phyloP scores from a whole-genome alignment of 2,888 invertebrate species.

The Philereme transversata region DNA sequence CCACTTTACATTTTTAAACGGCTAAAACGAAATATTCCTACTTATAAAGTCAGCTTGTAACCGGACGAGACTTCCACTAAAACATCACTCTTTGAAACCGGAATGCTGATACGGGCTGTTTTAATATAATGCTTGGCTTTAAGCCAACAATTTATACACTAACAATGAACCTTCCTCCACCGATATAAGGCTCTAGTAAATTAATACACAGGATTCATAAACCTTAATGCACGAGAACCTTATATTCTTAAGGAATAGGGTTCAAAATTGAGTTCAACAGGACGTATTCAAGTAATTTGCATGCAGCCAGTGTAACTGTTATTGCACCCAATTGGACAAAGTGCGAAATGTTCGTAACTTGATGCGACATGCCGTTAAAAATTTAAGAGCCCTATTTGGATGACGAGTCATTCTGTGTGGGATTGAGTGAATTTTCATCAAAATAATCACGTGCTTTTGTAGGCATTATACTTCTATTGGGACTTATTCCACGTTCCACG shows the following conservation, averaged over 20 bases:
- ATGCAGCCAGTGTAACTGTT: conserved; percentile 40
- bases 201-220: conserved; percentile 5
- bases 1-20: too few species aligned
- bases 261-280: conserved; percentile 2
- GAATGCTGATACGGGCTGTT: conserved; percentile 42
- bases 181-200: conserved; percentile 10
- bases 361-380: conserved; percentile 37
- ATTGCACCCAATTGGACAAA: conserved; percentile 39
- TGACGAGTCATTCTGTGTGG: conserved; percentile 29
- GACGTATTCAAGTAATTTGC: conserved; percentile 29
- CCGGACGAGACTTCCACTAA: conserved; percentile 19
- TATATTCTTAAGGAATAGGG: conserved; percentile 2
- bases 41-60: conserved; percentile 38
- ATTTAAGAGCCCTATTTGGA: conserved; percentile 35
- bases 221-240: background rate
- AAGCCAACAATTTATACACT: background rate
- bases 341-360: conserved; percentile 36
- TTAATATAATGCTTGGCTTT: conserved; percentile 10
- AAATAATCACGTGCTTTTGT: background rate
- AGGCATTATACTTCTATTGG: background rate
- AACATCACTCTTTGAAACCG: conserved; percentile 41
- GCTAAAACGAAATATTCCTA: background rate
- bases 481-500: background rate
- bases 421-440: conserved; percentile 29
- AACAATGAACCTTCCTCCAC: conserved; percentile 15